phyloP scores from a whole-genome alignment of 2,797 vertebrate species.

The Eulemur mongoz region DNA sequence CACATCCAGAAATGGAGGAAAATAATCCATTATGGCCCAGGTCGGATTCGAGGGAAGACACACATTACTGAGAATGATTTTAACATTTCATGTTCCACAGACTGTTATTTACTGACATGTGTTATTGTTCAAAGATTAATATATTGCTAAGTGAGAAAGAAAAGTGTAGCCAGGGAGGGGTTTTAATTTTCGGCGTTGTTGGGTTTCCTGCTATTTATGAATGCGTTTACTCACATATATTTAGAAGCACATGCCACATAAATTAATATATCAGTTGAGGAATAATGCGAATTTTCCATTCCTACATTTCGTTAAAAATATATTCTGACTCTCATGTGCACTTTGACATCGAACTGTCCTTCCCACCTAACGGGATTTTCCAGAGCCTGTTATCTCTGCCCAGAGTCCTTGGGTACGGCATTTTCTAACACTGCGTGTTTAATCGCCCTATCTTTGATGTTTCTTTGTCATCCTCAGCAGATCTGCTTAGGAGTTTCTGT shows the following conservation, averaged over 20 bases:
- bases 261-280: not conserved
- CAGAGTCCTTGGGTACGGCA: not conserved
- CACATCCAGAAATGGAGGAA: slow-evolving; percentile 57
- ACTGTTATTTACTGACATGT: slow-evolving; percentile 53
- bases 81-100: not conserved
- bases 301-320: not conserved
- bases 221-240: not conserved
- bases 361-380: accelerated
- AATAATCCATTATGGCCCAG: slow-evolving; percentile 67
- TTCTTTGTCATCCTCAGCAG: not conserved
- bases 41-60: slow-evolving; percentile 64
- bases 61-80: slow-evolving; percentile 46
- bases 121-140: not conserved
- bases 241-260: not conserved
- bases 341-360: accelerated
- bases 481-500: not conserved
- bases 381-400: not conserved
- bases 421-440: not conserved
- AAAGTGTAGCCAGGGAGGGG: not conserved
- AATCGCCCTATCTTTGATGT: accelerated
- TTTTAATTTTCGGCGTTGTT: accelerated
- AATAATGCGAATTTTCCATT: not conserved
- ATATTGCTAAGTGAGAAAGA: not conserved
- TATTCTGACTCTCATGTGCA: accelerated
- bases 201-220: not conserved